Base-by-base conservation (phyloP, 64 coral and sea anemone genomes). In the Actinia tenebrosa region DNA sequence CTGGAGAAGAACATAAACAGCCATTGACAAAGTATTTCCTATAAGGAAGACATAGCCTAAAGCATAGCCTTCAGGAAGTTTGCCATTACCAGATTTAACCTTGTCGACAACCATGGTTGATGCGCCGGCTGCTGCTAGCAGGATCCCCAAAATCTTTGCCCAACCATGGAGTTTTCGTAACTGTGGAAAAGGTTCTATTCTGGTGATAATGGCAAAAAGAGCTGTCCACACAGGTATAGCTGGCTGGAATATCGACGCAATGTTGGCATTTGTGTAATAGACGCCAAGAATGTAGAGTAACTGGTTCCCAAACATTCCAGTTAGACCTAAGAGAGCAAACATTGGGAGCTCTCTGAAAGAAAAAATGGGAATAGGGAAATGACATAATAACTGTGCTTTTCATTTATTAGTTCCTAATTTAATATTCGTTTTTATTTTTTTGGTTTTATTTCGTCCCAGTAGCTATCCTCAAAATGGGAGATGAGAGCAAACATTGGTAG, bases 181-280 rank as follows among this genome's bases (percentile, higher is more conserved):
- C 56, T 88, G 44, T 77, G 94, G 94, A 3, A 92, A 82, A 17
- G 94, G 84, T 42, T 95, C 94, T 15, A 95, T 83, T 5, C 94
- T 81, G 2, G 84, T 86, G 20, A 95, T 86, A 20, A 92, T 92
- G 43, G 94, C 94, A 10, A 95, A 44, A 10, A 95, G 53, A 2
- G 94, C 87, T 16, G 94, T 95, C 94, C 94, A 95, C 4, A 95
- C 94, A 13, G 94, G 94, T 42, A 95, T 95, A 1, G 90, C 69
- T 7, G 94, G 94, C 68, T 95, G 94, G 58, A 95, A 92, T 18
- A 92, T 91, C 23, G 94, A 95, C 3, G 94, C 94, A 79, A 95
- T 92, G 62, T 95, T 95, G 23, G 94, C 94, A 86, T 82, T 95
- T 1, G 94, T 95, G 66, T 95, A 95, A 66, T 95, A 95, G 26